These are phyloP conservation scores for Morphnarchus princeps DNA, from an alignment of 2,113 vertebrate genomes.

Conservation along the genomic window DNA sequence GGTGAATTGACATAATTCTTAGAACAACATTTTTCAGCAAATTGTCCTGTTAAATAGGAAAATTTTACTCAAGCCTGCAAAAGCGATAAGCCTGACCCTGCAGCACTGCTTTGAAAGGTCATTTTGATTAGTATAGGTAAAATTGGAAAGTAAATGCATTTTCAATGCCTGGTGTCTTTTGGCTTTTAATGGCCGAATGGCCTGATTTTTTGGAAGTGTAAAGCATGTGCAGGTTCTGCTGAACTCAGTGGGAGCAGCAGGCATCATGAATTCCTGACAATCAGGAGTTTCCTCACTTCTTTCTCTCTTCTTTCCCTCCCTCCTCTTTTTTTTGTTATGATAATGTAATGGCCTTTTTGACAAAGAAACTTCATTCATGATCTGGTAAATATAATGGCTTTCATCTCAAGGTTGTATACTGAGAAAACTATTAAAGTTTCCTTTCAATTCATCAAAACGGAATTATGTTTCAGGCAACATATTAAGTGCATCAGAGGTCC, in stretches of 20 bases:
- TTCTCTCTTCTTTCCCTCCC: neutral
- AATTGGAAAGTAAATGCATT: constrained; percentile 38
- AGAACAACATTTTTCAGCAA: constrained; percentile 47
- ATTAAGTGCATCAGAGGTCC: constrained; percentile 28
- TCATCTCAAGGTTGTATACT: constrained; percentile 56
- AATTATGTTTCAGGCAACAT: constrained; percentile 33
- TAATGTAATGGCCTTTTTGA: constrained; percentile 52
- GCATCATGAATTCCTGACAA: neutral
- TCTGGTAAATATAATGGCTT: constrained; percentile 49
- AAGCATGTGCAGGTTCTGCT: neutral
- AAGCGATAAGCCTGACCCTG: constrained; percentile 54
- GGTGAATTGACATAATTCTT: constrained; percentile 21
- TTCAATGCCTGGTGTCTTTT: neutral
- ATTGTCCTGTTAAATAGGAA: constrained; percentile 63
- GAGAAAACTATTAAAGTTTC: constrained; percentile 47
- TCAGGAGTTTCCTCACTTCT: neutral
- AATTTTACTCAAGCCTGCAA: constrained; percentile 55
- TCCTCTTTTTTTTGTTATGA: neutral
- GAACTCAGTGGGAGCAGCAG: neutral
- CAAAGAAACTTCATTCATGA: constrained; percentile 37
- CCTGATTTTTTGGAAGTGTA: neutral
- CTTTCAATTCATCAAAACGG: constrained; percentile 51
- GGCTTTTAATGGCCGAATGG: neutral
- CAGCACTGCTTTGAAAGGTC: constrained; percentile 59
- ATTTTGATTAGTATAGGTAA: constrained; percentile 59